These are phyloP conservation scores for Hyposoter dolosus DNA, from an alignment of 2,888 invertebrate species.

Conservation along the genomic window DNA sequence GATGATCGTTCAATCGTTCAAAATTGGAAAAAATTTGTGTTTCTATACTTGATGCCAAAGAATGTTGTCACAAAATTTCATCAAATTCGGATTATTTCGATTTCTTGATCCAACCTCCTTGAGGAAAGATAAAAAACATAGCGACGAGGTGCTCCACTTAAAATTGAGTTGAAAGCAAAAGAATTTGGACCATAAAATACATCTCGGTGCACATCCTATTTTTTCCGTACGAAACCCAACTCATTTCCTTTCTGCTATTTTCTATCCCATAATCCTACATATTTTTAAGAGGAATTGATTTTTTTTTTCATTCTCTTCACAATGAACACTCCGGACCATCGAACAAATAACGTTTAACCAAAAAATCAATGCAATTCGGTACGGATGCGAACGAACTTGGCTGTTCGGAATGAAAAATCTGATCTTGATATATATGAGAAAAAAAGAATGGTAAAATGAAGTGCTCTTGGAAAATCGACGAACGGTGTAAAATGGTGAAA, in stretches of 20 bases:
- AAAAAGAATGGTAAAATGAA: not conserved
- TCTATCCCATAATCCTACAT: not conserved
- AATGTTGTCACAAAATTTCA: no score
- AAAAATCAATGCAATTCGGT: not conserved
- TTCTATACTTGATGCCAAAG: no score
- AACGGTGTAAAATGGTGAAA: not conserved
- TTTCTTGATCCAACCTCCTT: no score
- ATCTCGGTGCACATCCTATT: not conserved
- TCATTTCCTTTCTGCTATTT: not conserved
- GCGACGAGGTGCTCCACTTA: not conserved
- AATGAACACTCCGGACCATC: not conserved
- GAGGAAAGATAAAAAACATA: not conserved
- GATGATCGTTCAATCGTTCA: conserved; percentile 44
- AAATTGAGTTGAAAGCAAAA: not conserved
- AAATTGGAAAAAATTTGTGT: no score
- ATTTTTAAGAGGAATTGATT: not conserved
- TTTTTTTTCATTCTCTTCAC: not conserved
- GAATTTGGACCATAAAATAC: not conserved
- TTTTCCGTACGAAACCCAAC: not conserved
- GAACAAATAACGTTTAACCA: not conserved
- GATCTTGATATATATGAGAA: not conserved
- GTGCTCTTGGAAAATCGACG: not conserved
- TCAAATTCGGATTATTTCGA: no score
- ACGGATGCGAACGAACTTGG: not conserved
- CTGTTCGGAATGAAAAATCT: not conserved